Base-by-base conservation (phyloP, 2,797 vertebrate species). In the Epinephelus malabaricus region DNA sequence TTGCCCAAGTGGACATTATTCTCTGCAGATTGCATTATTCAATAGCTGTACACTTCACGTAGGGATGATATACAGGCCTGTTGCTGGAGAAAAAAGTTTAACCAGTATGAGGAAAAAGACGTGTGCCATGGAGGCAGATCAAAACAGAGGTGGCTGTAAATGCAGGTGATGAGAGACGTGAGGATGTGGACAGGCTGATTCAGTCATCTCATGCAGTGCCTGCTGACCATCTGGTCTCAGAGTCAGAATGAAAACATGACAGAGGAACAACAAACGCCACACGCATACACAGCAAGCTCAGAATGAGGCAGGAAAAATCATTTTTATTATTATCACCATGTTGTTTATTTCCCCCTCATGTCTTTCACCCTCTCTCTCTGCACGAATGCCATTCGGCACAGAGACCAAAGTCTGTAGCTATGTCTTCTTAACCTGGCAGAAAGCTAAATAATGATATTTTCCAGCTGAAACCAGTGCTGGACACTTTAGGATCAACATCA, bases 181-280 rank as follows among this genome's bases (percentile, higher is more conserved):
- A 56, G 59, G 78, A 78, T 79, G 78, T 75, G 69, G 78, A 76
- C 54, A 60, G 47, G 56, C 60, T 84, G 85, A 88, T 82, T 68
- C 82, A 81, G 72, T 27, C 45, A 51, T 90, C 73, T 83, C 80
- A 82, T 83, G 79, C 83, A 23, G 86, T 34, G 75, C 81, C 76
- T 82, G 55, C 40, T 55, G 78, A 84, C 82, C 82, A 84, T 84
- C 83, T 90, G 79, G 60, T 25, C 61, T 79, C 18, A 11, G 58
- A 78, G 73, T 69, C 80, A 50, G 45, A 18, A 75, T 67, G 64
- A 74, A 85, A 83, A 58, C 58, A 71, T 59, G 70, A 75, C 50
- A 55, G 21, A 21, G 61, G 1, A 51, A 76, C 69, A 74, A 74
- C 53, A 79, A 64, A 76, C 63, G 66, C 21, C 78, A 81, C 58